These are phyloP conservation scores for Helicoverpa zea DNA, from an alignment of 1,140 invertebrate genomes.

Conservation along the genomic window DNA sequence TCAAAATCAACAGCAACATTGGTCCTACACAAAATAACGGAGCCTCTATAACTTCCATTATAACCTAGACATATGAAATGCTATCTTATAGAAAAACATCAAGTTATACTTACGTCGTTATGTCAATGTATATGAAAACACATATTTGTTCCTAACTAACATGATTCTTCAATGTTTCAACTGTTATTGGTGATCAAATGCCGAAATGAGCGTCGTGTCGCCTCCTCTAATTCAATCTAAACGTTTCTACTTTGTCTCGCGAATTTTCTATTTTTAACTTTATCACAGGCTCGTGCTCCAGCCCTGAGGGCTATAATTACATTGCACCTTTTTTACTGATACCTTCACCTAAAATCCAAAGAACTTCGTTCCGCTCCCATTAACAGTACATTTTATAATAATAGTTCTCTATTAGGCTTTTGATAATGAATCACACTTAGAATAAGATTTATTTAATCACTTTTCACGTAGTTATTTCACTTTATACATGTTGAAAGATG, in stretches of 20 bases:
- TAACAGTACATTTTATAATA: constrained; percentile 49
- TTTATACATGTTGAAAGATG: constrained; percentile 32
- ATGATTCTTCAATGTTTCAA: constrained; percentile 59
- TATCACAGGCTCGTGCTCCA: constrained; percentile 84
- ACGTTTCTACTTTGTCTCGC: constrained; percentile 60
- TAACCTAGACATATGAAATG: constrained; percentile 61
- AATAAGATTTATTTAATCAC: constrained; percentile 38
- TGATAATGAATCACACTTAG: constrained; percentile 50
- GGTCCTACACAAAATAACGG: constrained; percentile 68
- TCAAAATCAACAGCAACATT: constrained; percentile 64
- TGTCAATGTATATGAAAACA: constrained; percentile 83
- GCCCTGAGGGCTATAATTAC: constrained; percentile 72
- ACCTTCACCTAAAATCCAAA: constrained; percentile 59
- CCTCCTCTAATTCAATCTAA: constrained; percentile 63
- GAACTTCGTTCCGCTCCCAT: constrained; percentile 72
- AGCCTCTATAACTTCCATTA: constrained; percentile 45
- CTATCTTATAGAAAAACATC: constrained; percentile 79
- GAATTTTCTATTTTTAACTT: constrained; percentile 73
- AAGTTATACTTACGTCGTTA: constrained; percentile 63
- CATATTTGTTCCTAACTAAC: constrained; percentile 72
- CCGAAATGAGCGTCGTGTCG: constrained; percentile 70
- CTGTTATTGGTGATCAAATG: constrained; percentile 59
- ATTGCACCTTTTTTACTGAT: constrained; percentile 74
- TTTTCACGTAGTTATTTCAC: constrained; percentile 38
- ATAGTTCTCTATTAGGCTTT: constrained; percentile 52